Conservation (phyloP, 2,888 invertebrate genomes). For the Dorcus hopei region DNA sequence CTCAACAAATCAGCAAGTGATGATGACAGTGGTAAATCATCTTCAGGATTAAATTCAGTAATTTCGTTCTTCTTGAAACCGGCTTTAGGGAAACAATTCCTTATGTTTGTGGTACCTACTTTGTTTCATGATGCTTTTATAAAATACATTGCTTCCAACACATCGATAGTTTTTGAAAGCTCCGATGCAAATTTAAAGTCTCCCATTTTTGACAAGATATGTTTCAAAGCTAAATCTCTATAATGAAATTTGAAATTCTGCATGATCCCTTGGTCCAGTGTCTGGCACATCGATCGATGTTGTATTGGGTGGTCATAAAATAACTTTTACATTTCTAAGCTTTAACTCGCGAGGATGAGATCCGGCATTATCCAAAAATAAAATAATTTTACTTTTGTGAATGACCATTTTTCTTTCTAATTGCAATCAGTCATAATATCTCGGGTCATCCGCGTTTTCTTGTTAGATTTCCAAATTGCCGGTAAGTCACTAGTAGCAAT, state of each 20-base stretch:
- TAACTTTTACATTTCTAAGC: not conserved
- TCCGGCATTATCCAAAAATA: not conserved
- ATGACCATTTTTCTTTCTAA: not conserved
- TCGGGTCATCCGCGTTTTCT: too few relatives aligned
- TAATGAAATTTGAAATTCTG: not conserved
- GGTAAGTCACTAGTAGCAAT: not conserved
- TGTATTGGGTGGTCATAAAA: not conserved
- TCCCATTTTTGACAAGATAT: not conserved
- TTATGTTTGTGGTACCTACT: not conserved
- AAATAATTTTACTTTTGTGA: not conserved
- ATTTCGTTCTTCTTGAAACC: not conserved
- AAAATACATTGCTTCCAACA: too few relatives aligned
- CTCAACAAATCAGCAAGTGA: not conserved
- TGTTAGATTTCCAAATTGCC: too few relatives aligned
- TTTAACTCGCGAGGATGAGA: not conserved
- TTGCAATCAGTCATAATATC: too few relatives aligned
- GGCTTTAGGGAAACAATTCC: not conserved
- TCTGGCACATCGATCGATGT: not conserved
- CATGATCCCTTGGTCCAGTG: not conserved
- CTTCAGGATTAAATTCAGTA: not conserved
- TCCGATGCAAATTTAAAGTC: not conserved
- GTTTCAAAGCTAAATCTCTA: not conserved
- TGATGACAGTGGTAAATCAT: not conserved
- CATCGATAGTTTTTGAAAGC: not conserved
- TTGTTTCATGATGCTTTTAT: not conserved